Conservation (phyloP, 1,140 invertebrate genomes). For the Heliconius nattereri region DNA sequence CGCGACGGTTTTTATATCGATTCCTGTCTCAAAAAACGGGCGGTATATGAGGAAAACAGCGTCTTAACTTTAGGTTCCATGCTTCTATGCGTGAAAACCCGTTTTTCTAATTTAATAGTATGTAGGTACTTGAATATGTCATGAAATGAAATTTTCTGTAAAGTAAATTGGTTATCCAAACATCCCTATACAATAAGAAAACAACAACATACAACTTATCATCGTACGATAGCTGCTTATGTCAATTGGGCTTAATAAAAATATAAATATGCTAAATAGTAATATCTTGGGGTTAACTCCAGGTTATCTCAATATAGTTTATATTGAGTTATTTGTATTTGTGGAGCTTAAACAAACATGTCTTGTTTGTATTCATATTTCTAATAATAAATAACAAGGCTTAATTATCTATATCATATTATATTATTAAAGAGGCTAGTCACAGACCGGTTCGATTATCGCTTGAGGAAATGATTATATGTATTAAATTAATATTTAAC, state of each 20-base stretch:
- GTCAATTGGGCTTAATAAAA: conserved; percentile 23
- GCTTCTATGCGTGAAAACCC: too few species aligned
- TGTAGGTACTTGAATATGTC: too few species aligned
- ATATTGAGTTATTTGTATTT: too few species aligned
- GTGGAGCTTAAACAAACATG: neutral
- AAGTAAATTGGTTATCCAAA: too few species aligned
- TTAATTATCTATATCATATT: neutral
- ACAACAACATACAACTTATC: neutral
- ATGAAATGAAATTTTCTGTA: too few species aligned
- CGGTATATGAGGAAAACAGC: too few species aligned
- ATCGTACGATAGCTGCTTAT: conserved; percentile 4
- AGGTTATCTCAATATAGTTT: neutral
- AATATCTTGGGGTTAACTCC: neutral
- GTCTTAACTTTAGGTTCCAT: too few species aligned
- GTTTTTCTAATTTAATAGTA: too few species aligned
- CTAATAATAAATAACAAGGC: conserved; percentile 1
- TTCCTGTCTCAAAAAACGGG: too few species aligned
- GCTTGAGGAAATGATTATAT: neutral
- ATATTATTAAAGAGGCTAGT: neutral
- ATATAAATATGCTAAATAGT: conserved; percentile 1
- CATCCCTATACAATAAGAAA: too few species aligned
- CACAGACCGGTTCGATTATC: neutral
- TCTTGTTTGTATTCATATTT: neutral
- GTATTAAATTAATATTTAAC: too few species aligned
- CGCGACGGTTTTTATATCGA: too few species aligned